Evolutionary conservation across 2,888 invertebrate genomes (phyloP).

Genomic region (Drosophila ezoana): DNA sequence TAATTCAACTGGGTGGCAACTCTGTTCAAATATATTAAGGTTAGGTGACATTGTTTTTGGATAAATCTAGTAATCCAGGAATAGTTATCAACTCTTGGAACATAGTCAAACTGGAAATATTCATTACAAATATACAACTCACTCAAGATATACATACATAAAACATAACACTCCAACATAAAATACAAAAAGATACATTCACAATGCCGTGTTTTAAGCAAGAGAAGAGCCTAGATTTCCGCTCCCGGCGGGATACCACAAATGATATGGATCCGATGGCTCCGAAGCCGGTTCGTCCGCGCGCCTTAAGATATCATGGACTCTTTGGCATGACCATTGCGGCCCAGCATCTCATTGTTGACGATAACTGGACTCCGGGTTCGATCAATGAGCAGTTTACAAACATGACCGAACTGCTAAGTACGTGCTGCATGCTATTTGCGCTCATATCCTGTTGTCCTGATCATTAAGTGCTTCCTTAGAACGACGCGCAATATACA

Average conservation of each 20-base stretch:
- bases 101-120: neutral
- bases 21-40: too few species aligned
- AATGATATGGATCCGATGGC: conserved; percentile 53
- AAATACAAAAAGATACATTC: conserved; percentile 5
- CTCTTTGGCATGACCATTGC: conserved; percentile 81
- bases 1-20: too few species aligned
- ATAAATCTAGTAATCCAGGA: conserved; percentile 7
- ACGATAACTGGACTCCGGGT: conserved; percentile 80
- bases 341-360: conserved; percentile 81
- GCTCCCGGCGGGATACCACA: conserved; percentile 43
- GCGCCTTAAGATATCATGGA: conserved; percentile 77
- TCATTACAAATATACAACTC: conserved; percentile 9
- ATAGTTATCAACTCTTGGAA: conserved; percentile 4
- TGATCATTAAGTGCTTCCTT: neutral
- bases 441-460: too few species aligned
- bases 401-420: conserved; percentile 76
- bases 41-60: neutral
- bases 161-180: conserved; percentile 7
- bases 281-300: conserved; percentile 78
- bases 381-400: conserved; percentile 78
- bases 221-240: conserved; percentile 44
- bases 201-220: conserved; percentile 64
- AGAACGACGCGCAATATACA: conserved; percentile 76
- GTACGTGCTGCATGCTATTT: conserved; percentile 58
- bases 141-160: conserved; percentile 6